A percentile compares a stretch with the other conserved stretches of the same genome.
Conservation (phyloP, 2,113 vertebrate species). For the Arenaria interpres region DNA sequence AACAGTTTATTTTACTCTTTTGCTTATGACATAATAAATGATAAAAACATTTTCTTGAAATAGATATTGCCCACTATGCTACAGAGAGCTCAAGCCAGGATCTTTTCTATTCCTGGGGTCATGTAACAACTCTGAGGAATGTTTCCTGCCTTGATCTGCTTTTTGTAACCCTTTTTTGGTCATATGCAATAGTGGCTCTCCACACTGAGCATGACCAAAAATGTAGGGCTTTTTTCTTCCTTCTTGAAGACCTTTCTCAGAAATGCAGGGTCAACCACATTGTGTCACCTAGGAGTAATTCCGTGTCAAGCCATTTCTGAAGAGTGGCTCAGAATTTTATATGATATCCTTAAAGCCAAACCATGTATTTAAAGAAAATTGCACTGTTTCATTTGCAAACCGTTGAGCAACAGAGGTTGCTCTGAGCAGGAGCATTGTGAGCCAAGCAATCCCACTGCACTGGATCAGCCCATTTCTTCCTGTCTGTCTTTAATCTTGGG, state of each 20-base stretch:
- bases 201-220: background rate
- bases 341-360: background rate
- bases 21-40: constrained; percentile 83
- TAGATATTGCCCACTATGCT: constrained; percentile 56
- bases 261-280: background rate
- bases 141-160: background rate
- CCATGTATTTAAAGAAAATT: background rate
- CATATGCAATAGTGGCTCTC: accelerated
- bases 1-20: constrained; percentile 94
- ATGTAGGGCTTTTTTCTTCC: background rate
- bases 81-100: background rate
- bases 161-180: background rate
- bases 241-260: background rate
- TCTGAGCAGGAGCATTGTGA: background rate
- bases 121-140: background rate
- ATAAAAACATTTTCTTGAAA: constrained; percentile 76
- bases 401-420: background rate
- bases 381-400: background rate
- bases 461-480: background rate
- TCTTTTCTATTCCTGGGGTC: background rate
- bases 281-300: background rate
- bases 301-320: background rate
- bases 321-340: background rate
- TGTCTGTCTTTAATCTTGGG: background rate
- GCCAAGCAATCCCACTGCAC: background rate